Evolutionary conservation across 2,113 vertebrate genomes (phyloP).

Genomic region (Ellobius talpinus): DNA sequence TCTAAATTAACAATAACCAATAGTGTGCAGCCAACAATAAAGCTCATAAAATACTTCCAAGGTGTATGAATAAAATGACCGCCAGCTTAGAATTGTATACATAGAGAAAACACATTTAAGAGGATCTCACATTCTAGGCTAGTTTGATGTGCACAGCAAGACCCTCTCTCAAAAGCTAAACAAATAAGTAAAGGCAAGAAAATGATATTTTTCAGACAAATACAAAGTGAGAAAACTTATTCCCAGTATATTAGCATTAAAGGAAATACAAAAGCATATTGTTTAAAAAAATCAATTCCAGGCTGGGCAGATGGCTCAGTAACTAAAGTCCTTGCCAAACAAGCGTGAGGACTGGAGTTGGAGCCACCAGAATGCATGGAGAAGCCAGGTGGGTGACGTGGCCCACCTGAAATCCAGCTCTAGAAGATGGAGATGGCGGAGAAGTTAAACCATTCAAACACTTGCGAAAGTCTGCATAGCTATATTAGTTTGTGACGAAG

Average conservation of each 20-base stretch:
- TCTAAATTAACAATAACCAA: constrained; percentile 36
- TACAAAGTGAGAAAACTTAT: neutral
- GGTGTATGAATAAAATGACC: constrained; percentile 42
- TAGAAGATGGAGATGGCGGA: neutral
- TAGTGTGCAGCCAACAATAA: constrained; percentile 4
- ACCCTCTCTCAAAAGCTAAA: neutral
- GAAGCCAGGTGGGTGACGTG: neutral
- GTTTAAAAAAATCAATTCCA: neutral
- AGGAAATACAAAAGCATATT: neutral
- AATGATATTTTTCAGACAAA: constrained; percentile 51
- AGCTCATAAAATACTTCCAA: neutral
- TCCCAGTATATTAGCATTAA: neutral
- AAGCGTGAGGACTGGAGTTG: neutral
- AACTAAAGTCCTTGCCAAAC: neutral
- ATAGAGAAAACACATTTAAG: neutral
- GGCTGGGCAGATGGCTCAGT: neutral
- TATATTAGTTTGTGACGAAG: neutral
- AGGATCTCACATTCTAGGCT: neutral
- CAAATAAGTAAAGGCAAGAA: neutral
- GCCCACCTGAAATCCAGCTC: neutral
- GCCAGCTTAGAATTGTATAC: neutral
- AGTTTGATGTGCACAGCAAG: neutral
- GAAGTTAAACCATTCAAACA: neutral
- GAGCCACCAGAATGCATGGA: too few species aligned
- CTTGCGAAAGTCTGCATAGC: neutral